These are phyloP conservation scores for Dasypus novemcinctus DNA, from an alignment of 2,113 vertebrate genomes.

Conservation along the genomic window DNA sequence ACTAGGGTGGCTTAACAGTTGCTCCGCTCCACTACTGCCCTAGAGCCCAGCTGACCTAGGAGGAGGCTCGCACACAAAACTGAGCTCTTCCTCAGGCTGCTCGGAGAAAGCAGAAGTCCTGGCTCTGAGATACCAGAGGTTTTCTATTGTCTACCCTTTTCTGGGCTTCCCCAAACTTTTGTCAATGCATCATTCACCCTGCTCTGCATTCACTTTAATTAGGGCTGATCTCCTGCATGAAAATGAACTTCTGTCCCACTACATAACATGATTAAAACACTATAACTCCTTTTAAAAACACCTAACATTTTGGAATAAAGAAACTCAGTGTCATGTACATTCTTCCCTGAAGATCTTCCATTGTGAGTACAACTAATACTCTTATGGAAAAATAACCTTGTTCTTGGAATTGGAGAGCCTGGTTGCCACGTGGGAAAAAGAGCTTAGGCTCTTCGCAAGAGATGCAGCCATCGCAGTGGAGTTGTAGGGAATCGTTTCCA, in stretches of 20 bases:
- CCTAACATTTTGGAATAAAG: neutral
- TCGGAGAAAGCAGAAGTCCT: neutral
- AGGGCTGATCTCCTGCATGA: neutral
- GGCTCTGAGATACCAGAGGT: neutral
- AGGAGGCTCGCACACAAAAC: neutral
- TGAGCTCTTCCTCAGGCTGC: neutral
- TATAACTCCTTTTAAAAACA: neutral
- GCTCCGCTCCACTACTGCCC: neutral
- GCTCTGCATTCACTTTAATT: neutral
- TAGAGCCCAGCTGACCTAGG: neutral
- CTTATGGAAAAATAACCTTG: neutral
- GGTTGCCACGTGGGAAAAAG: neutral
- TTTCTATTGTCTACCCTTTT: neutral
- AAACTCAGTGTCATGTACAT: neutral
- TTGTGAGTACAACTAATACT: neutral
- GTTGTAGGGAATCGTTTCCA: neutral
- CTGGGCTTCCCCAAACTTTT: neutral
- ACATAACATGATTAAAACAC: neutral
- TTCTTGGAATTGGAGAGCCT: neutral
- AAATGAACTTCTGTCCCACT: neutral
- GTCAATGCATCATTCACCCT: neutral
- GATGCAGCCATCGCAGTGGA: neutral
- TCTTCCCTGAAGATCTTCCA: neutral
- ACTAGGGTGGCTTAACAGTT: neutral
- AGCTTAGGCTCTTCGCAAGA: neutral